Evolutionary conservation across 2,888 invertebrate genomes (phyloP), one percentile per base, ranked within the genome.

Genomic region (Eremobia ochroleuca): DNA sequence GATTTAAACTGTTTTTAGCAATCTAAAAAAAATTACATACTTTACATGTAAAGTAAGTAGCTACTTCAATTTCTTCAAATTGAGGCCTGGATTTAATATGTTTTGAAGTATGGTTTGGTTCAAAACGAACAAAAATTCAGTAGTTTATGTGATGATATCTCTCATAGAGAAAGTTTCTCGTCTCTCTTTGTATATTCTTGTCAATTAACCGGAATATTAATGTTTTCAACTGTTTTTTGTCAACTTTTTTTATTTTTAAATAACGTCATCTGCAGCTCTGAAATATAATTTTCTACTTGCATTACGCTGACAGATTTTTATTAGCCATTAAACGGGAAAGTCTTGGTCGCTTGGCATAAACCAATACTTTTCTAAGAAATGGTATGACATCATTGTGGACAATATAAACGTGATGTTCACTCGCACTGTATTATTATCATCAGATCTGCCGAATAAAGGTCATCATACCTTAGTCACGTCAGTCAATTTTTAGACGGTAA

Each of bases 271-370:
- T 65, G 37, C 43, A 46, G 18, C n/a, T 49, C 66, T 37, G 58
- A n/a, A 40, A 66, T 58, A 9, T 46, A 58, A 76, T 76, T 58
- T 77, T 67, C 28, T 21, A 21, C 28, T 69, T 46, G 43, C 25
- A 21, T 64, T 65, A 58, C 43, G 28, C 15, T 74, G 62, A 15
- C 37, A 46, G 1, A 61, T 52, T 77, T 77, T 69, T 40, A 61
- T 31, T 34, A 43, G 13, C 34, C 11, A 40, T 61, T 64, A 31
- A 31, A 40, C 18, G 25, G 15, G 13, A 9, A 46, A 25, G 8
- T 28, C 13, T 28, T 25, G 34, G n/a, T 31, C 6, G n/a, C 34
- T 52, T n/a, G 25, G 31, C 15, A 25, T 25, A 31, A 31, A n/a
- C 18, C 18, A n/a, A 34, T 6, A 52, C 18, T 68, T 34, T 34